Percentiles rank a stretch among this genome's conserved stretches.
Conservation (phyloP, 2,888 invertebrate genomes). For the Sminthurides aquaticus region DNA sequence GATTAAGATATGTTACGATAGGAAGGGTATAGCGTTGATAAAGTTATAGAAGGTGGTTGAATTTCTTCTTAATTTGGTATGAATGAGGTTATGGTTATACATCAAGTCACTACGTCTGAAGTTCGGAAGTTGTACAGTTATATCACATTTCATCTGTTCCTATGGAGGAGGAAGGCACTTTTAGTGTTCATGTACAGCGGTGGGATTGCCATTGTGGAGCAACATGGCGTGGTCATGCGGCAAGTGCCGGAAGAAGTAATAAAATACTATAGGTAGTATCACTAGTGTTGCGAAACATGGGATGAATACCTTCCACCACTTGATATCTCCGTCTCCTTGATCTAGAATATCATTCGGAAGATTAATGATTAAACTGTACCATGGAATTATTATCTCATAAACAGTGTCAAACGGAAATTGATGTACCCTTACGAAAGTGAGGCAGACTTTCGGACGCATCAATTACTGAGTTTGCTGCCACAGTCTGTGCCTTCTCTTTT, state of each 20-base stretch:
- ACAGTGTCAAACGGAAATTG: no score
- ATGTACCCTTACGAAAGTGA: constrained; percentile 20
- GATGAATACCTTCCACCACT: constrained; percentile 39
- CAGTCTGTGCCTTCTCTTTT: constrained; percentile 33
- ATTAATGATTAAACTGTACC: background rate
- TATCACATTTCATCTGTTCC: background rate
- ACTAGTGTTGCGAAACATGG: constrained; percentile 36
- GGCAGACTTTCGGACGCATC: constrained; percentile 25
- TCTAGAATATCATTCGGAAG: constrained; percentile 9
- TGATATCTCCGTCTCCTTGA: constrained; percentile 19
- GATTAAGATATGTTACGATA: no score
- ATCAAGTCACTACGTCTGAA: background rate
- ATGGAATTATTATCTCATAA: background rate
- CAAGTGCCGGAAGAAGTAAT: constrained; percentile 32
- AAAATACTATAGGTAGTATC: constrained; percentile 35
- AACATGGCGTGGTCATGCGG: constrained; percentile 9
- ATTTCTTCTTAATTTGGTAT: no score
- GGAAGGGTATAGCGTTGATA: no score
- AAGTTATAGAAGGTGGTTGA: no score
- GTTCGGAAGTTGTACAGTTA: background rate
- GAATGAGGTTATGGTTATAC: no score
- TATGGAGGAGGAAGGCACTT: background rate
- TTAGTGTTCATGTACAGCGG: constrained; percentile 1
- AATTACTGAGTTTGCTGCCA: constrained; percentile 37
- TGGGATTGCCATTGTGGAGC: background rate